Conservation (phyloP, 1,140 invertebrate genomes). For the Rhynchophorus ferrugineus region DNA sequence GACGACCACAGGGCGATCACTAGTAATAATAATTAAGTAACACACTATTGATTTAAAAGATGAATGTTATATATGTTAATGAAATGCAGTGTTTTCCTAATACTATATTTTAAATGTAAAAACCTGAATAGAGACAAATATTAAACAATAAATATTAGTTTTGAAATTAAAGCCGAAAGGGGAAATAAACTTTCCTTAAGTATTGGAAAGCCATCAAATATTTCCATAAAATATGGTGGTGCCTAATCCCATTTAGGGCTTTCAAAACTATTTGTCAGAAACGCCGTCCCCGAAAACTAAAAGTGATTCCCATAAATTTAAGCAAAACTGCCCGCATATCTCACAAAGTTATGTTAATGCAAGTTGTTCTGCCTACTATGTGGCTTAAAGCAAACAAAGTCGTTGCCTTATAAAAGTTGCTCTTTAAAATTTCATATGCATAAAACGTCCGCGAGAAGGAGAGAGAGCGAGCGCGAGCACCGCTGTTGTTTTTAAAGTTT, state of each 20-base stretch:
- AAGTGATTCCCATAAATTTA: background rate
- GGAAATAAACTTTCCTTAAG: no score
- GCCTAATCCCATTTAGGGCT: background rate
- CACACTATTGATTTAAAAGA: no score
- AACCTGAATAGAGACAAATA: no score
- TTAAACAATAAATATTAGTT: no score
- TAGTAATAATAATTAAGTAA: no score
- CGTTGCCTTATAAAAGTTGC: background rate
- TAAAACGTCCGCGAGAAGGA: slow-evolving; percentile 3
- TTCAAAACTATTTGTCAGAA: background rate
- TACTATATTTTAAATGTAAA: no score
- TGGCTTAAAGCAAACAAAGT: slow-evolving; percentile 4
- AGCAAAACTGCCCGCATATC: background rate
- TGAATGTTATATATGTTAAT: no score
- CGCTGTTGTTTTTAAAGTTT: slow-evolving; percentile 1
- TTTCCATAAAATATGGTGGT: background rate
- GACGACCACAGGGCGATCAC: no score
- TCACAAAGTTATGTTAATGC: slow-evolving; percentile 1
- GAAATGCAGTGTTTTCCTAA: no score
- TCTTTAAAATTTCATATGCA: slow-evolving; percentile 6
- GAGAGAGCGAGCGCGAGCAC: no score
- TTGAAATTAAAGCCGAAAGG: no score
- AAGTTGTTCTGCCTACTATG: slow-evolving; percentile 2
- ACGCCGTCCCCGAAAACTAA: background rate
- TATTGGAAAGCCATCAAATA: no score